Percentiles rank a stretch among this genome's conserved stretches.
These are phyloP conservation scores for Scaeva pyrastri DNA, from an alignment of 2,888 invertebrate species.

Conservation along the genomic window DNA sequence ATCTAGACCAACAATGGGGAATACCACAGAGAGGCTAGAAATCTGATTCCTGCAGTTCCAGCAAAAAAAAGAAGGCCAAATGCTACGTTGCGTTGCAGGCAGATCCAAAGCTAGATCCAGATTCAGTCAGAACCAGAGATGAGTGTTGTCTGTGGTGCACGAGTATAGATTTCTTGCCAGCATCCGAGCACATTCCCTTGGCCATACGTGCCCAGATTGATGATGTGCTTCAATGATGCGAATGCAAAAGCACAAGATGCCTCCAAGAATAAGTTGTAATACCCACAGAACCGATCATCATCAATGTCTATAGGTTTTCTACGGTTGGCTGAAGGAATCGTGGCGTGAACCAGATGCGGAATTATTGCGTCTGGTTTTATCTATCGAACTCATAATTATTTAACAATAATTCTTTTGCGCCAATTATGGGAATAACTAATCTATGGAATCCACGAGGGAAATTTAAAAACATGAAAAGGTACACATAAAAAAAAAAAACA, in stretches of 20 bases:
- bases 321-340: conserved; percentile 34
- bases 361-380: conserved; percentile 52
- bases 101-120: no score
- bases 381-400: conserved; percentile 59
- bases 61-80: conserved; percentile 16
- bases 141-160: neutral
- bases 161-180: conserved; percentile 47
- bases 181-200: conserved; percentile 41
- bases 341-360: conserved; percentile 52
- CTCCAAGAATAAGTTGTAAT: conserved; percentile 61
- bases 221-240: conserved; percentile 53
- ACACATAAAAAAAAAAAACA: neutral
- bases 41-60: conserved; percentile 44
- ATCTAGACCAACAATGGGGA: conserved; percentile 71
- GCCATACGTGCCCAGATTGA: conserved; percentile 57
- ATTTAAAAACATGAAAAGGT: neutral
- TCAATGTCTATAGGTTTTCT: conserved; percentile 20
- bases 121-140: neutral
- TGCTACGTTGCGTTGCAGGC: neutral
- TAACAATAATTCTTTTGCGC: conserved; percentile 57
- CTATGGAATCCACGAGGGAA: conserved; percentile 57
- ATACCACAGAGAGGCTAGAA: conserved; percentile 54
- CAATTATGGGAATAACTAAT: conserved; percentile 69
- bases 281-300: conserved; percentile 30
- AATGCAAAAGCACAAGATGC: conserved; percentile 31